Conservation (phyloP, 2,113 vertebrate species). For the Melierax canorus region DNA sequence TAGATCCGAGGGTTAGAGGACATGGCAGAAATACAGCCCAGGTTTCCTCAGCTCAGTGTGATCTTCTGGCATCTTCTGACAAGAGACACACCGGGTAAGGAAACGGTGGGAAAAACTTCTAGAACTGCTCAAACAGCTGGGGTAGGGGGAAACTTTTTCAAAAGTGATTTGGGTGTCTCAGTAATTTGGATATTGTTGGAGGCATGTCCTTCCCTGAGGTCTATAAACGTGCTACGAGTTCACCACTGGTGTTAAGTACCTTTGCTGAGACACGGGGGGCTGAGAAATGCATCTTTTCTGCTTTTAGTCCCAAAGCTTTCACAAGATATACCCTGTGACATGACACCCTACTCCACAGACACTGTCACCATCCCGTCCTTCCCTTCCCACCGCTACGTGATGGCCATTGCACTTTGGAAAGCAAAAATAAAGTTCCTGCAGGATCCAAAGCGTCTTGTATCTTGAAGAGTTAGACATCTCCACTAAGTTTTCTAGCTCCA, state of each 20-base stretch:
- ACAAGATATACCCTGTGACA: background rate
- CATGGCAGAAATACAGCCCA: background rate
- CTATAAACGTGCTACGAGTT: rapidly evolving
- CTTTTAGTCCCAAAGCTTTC: background rate
- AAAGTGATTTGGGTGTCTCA: background rate
- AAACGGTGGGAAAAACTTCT: background rate
- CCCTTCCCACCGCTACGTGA: background rate
- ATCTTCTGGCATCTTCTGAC: background rate
- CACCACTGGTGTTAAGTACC: background rate
- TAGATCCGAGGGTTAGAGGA: rapidly evolving
- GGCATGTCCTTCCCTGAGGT: background rate
- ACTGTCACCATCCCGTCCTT: background rate
- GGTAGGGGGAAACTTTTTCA: background rate
- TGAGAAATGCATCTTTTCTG: background rate
- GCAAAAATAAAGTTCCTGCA: background rate
- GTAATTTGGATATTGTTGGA: background rate
- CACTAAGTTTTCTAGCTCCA: background rate
- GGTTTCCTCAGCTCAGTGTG: background rate
- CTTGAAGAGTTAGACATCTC: background rate
- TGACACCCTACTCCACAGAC: background rate
- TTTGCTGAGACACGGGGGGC: background rate
- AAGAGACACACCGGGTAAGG: background rate
- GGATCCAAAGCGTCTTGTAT: background rate
- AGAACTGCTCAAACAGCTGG: background rate
- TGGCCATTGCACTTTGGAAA: background rate